These are phyloP conservation scores for Mesaphorura yosii DNA, from an alignment of 1,140 invertebrate species.

Conservation along the genomic window DNA sequence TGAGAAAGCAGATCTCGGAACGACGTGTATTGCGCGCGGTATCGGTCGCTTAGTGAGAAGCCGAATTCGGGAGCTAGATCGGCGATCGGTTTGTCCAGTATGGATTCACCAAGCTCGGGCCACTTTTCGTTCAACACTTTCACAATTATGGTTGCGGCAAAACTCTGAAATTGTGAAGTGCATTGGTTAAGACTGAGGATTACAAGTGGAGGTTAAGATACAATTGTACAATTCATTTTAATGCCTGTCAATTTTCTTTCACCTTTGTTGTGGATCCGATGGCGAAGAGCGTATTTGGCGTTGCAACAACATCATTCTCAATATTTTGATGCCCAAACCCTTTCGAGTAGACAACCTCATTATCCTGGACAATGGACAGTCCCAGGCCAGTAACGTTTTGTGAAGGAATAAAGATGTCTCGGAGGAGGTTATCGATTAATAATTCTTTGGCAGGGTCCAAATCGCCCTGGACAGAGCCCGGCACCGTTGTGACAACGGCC, in stretches of 20 bases:
- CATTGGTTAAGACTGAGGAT: too few species aligned
- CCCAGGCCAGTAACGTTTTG: not conserved
- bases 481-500: too few species aligned
- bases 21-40: not conserved
- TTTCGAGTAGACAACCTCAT: not conserved
- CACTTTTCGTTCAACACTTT: constrained; percentile 8
- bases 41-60: not conserved
- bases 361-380: not conserved
- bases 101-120: not conserved
- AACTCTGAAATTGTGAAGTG: too few species aligned
- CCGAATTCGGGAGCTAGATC: not conserved
- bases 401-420: not conserved
- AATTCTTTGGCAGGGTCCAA: too few species aligned
- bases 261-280: not conserved
- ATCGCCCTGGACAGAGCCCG: too few species aligned
- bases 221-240: not conserved
- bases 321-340: not conserved
- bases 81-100: constrained; percentile 6
- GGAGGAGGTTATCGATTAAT: not conserved
- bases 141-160: not conserved
- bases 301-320: not conserved
- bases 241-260: not conserved
- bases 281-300: not conserved
- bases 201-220: too few species aligned
- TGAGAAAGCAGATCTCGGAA: not conserved